Percentiles rank a stretch among this genome's conserved stretches.
Evolutionary conservation across 2,888 invertebrate species (phyloP).

Genomic region (Pedicia rivosa): DNA sequence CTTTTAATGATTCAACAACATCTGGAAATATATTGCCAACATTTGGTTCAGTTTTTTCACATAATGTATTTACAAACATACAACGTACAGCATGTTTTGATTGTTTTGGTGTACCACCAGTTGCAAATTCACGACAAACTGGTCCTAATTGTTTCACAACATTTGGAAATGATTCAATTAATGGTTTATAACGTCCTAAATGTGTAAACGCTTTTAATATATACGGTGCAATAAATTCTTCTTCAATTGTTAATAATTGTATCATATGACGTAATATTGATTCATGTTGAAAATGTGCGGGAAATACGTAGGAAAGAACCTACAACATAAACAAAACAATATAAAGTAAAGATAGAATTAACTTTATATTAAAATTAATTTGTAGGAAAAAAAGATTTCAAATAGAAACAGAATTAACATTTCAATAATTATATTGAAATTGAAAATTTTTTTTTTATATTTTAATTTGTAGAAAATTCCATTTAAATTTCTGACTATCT

Average conservation of each 20-base stretch:
- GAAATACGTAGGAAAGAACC: slow-evolving; percentile 85
- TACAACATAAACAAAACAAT: slow-evolving; percentile 66
- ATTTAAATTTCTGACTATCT: no score
- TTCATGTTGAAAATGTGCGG: slow-evolving; percentile 78
- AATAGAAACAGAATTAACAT: slow-evolving; percentile 4
- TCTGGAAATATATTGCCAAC: slow-evolving; percentile 63
- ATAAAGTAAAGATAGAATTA: no score
- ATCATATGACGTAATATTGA: slow-evolving; percentile 69
- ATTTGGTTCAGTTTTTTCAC: slow-evolving; percentile 11
- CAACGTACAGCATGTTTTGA: slow-evolving; percentile 93
- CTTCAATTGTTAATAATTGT: slow-evolving; percentile 46
- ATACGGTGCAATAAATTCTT: slow-evolving; percentile 63
- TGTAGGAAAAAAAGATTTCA: slow-evolving; percentile 14
- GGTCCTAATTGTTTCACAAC: slow-evolving; percentile 67
- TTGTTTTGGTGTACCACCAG: slow-evolving; percentile 83
- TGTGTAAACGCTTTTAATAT: slow-evolving; percentile 73
- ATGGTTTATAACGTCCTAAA: slow-evolving; percentile 71
- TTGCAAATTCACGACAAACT: slow-evolving; percentile 74
- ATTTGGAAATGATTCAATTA: slow-evolving; percentile 60
- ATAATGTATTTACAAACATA: slow-evolving; percentile 60
- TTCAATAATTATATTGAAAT: no score
- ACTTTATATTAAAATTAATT: no score
- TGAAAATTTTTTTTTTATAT: no score
- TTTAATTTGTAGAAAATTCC: no score
- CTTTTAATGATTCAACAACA: slow-evolving; percentile 63